These are phyloP conservation scores for Kradibia gibbosae DNA, from an alignment of 1,140 invertebrate genomes.

Conservation along the genomic window DNA sequence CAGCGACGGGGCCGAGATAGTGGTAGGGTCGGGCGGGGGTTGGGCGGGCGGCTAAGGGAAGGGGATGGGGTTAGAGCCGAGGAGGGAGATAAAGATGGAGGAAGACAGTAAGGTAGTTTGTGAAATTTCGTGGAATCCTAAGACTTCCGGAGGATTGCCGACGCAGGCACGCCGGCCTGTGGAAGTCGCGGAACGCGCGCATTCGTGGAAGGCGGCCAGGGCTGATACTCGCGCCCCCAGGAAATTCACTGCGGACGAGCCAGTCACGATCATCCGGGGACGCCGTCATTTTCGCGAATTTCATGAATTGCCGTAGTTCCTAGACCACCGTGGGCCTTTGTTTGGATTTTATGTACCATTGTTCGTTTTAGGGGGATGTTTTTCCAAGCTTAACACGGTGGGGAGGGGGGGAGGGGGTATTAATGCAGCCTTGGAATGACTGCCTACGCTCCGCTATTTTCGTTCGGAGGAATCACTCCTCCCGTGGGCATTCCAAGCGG, in stretches of 20 bases:
- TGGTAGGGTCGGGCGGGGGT: neutral
- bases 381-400: neutral
- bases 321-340: conserved; percentile 37
- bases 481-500: neutral
- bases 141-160: conserved; percentile 48
- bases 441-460: neutral
- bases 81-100: neutral
- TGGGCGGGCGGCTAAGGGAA: neutral
- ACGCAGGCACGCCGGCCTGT: conserved; percentile 31
- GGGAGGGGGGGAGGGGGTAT: too few species aligned
- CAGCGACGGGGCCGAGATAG: neutral
- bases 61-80: neutral
- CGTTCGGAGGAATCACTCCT: neutral
- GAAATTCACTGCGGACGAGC: conserved; percentile 36
- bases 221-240: neutral
- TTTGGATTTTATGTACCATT: conserved; percentile 43
- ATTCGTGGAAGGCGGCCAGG: neutral
- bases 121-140: conserved; percentile 53
- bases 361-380: neutral
- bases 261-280: conserved; percentile 22
- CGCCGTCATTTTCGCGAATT: conserved; percentile 49
- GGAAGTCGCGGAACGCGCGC: conserved; percentile 42
- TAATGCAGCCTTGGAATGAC: neutral
- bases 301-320: conserved; percentile 27
- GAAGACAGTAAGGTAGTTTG: conserved; percentile 44